Evolutionary conservation across 2,113 vertebrate species (phyloP), one percentile per base, ranked within the genome.

Genomic region (Prochilodus magdalenae): DNA sequence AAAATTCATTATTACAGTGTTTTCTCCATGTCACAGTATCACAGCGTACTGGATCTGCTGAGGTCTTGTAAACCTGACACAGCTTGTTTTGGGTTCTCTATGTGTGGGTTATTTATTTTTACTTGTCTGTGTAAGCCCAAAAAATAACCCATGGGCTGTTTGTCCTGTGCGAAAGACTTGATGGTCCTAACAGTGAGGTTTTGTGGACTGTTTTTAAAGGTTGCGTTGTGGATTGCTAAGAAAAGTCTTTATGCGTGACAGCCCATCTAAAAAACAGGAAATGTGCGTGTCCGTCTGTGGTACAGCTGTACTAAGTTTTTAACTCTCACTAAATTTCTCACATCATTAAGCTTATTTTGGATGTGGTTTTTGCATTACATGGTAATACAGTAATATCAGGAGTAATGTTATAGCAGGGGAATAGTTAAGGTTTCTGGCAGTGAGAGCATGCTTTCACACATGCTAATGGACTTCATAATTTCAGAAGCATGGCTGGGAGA

Each of bases 401-500:
- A 33, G 33, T 70, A 36, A 70, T 33, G 30, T 36, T 67, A 20
- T 44, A 24, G 26, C 72, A 20, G 51, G 18, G 51, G 20, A 16
- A 74, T n/a, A 22, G 13, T 20, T 57, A 18, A 33, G 30, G 22
- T 5, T 75, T 75, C 73, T 75, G 73, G 51, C 55, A 22, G 8
- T 14, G 20, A n/a, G 27, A 29, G 51, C 10, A n/a, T 20, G 27
- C 30, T 59, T 75, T 75, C 30, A 75, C 49, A 75, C 73, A 59
- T 59, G 16, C 51, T 75, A 59, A 36, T 75, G 53, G 20, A 75
- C 51, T 57, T 36, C 29, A 67, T 24, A 47, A 26, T 57, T 53
- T 59, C 51, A 59, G 27, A 74, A 59, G 29, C 53, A 36, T 22
- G 53, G 53, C 27, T 57, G 15, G 18, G 29, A 18, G 53, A 33